Evolutionary conservation across 2,797 vertebrate species (phyloP).

Genomic region (Meriones psammophilus): DNA sequence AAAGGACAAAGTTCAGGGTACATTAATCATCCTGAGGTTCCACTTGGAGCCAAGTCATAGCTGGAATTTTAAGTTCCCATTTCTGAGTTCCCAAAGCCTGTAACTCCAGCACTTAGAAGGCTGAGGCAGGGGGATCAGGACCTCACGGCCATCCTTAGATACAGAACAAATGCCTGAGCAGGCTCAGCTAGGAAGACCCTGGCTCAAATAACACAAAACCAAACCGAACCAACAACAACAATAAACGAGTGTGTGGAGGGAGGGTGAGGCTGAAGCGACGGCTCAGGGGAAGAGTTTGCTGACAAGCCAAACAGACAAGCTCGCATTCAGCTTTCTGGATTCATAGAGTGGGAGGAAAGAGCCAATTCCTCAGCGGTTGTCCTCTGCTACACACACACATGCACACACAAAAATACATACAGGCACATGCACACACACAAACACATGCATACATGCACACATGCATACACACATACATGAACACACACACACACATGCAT

Average conservation of each 20-base stretch:
- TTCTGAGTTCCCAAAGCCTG: constrained; percentile 8
- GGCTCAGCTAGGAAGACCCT: background rate
- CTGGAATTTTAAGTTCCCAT: background rate
- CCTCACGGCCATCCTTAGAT: too few relatives aligned
- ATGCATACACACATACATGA: background rate
- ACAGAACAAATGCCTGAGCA: background rate
- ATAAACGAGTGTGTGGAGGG: background rate
- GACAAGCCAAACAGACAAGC: background rate
- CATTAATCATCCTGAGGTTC: background rate
- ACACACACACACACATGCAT: background rate
- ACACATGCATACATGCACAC: background rate
- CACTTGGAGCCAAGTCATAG: background rate
- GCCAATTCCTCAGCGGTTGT: too few relatives aligned
- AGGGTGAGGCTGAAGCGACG: too few relatives aligned
- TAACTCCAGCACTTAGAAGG: background rate
- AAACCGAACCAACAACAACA: background rate
- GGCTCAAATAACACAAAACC: background rate
- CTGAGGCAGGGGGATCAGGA: background rate
- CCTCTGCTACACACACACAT: too few relatives aligned
- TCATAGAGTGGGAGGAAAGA: background rate
- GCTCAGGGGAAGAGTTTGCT: background rate
- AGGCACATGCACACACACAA: too few relatives aligned
- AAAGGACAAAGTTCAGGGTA: background rate
- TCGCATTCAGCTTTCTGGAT: background rate
- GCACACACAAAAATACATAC: background rate